These are phyloP conservation scores for Notoglanidium macrostoma DNA, from an alignment of 2,797 vertebrate genomes.

Conservation along the genomic window DNA sequence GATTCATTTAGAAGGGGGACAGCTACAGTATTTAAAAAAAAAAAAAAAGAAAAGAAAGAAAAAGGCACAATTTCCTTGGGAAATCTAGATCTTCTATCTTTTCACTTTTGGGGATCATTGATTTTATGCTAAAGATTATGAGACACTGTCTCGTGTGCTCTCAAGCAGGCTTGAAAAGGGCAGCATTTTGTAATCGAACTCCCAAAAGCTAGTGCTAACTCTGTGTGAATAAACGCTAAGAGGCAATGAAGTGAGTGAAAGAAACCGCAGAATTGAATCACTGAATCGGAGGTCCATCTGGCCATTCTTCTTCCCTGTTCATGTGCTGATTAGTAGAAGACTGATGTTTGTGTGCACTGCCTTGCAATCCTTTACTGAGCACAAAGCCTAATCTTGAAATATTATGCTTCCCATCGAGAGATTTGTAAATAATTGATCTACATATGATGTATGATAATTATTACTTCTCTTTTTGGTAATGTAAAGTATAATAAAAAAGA, in stretches of 20 bases:
- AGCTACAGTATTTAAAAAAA: neutral
- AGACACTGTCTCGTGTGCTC: conserved; percentile 56
- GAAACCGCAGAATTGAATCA: conserved; percentile 16
- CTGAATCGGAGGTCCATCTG: conserved; percentile 18
- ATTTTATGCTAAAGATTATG: conserved; percentile 66
- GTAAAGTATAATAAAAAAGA: neutral
- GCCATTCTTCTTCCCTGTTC: conserved; percentile 10
- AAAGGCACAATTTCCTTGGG: conserved; percentile 30
- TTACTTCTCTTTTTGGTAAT: neutral
- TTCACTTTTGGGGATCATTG: conserved; percentile 56
- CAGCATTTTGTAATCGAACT: conserved; percentile 24
- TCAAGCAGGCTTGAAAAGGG: conserved; percentile 44
- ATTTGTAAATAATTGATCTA: neutral
- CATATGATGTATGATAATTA: neutral
- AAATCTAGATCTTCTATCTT: conserved; percentile 33
- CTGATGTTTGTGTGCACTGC: conserved; percentile 16
- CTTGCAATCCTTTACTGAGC: neutral
- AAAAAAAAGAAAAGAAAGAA: too few relatives aligned
- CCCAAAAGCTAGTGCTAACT: conserved; percentile 13
- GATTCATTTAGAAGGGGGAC: neutral
- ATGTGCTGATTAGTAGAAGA: conserved; percentile 6
- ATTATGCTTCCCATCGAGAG: neutral
- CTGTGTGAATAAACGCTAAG: conserved; percentile 41
- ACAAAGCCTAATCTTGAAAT: neutral
- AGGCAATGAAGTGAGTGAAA: conserved; percentile 1